phyloP scores from a whole-genome alignment of 2,888 invertebrate species.

The Fragum fragum region DNA sequence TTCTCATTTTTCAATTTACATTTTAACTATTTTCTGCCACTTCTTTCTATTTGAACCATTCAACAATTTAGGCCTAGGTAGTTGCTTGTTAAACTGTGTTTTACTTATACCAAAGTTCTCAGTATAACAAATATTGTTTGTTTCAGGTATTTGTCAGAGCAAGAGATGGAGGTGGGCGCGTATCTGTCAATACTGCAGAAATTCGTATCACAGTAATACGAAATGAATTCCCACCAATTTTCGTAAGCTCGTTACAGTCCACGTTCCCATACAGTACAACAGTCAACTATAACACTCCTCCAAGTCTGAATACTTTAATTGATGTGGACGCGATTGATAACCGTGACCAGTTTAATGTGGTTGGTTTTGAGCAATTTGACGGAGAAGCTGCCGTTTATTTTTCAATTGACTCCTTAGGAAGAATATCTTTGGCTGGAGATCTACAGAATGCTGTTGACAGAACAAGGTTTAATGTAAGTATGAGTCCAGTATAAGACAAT shows the following conservation, averaged over 20 bases:
- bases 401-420: slow-evolving; percentile 68
- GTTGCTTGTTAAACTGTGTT: too few species aligned
- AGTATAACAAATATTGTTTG: too few species aligned
- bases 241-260: slow-evolving; percentile 28
- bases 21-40: too few species aligned
- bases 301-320: slow-evolving; percentile 8
- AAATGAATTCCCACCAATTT: slow-evolving; percentile 61
- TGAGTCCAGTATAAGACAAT: too few species aligned
- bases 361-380: slow-evolving; percentile 72
- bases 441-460: slow-evolving; percentile 7
- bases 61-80: too few species aligned
- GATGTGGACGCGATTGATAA: slow-evolving; percentile 43
- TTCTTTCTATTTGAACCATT: too few species aligned
- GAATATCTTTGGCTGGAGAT: slow-evolving; percentile 65
- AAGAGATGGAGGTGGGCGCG: slow-evolving; percentile 60
- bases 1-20: too few species aligned
- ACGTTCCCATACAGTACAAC: slow-evolving; percentile 45
- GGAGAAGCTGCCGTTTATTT: slow-evolving; percentile 74
- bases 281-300: slow-evolving; percentile 32
- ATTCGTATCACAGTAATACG: slow-evolving; percentile 61
- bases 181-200: slow-evolving; percentile 47
- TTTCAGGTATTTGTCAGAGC: slow-evolving; percentile 63
- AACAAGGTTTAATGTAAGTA: slow-evolving; percentile 45
- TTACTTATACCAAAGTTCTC: too few species aligned
- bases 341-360: slow-evolving; percentile 37